These are phyloP conservation scores for Puma concolor DNA, from an alignment of 2,113 vertebrate genomes.

Conservation along the genomic window DNA sequence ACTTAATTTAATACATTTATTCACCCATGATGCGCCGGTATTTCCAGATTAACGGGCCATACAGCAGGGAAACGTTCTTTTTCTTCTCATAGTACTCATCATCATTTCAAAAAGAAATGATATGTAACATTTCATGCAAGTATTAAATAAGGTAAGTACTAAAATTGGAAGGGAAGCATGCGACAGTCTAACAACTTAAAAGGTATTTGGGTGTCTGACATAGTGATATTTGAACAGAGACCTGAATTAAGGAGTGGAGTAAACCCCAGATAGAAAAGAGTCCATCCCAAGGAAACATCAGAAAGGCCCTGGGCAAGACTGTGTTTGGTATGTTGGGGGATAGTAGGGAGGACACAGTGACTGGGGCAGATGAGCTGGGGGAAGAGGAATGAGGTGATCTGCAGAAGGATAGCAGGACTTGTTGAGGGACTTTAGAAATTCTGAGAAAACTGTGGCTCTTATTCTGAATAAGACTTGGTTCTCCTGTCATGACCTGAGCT, in stretches of 20 bases:
- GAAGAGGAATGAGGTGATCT: no score
- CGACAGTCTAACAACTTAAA: background rate
- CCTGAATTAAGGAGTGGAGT: background rate
- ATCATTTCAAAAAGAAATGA: background rate
- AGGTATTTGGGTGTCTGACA: background rate
- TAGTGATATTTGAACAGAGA: background rate
- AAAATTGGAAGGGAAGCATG: background rate
- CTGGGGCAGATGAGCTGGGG: background rate
- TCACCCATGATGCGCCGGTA: background rate
- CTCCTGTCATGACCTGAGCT: no score
- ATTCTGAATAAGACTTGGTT: no score
- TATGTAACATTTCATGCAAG: background rate
- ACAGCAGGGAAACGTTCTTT: background rate
- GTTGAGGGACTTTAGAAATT: no score
- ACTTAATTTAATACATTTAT: background rate
- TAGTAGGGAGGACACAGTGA: background rate
- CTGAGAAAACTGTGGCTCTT: no score
- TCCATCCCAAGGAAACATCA: background rate
- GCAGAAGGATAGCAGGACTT: no score
- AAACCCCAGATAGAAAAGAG: background rate
- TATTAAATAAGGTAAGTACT: background rate
- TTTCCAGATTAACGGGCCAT: background rate
- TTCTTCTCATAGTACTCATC: background rate
- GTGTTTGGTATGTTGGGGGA: background rate
- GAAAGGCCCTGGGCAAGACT: background rate